Evolutionary conservation across 2,888 invertebrate genomes (phyloP).

Genomic region (Ernsta delagoae): DNA sequence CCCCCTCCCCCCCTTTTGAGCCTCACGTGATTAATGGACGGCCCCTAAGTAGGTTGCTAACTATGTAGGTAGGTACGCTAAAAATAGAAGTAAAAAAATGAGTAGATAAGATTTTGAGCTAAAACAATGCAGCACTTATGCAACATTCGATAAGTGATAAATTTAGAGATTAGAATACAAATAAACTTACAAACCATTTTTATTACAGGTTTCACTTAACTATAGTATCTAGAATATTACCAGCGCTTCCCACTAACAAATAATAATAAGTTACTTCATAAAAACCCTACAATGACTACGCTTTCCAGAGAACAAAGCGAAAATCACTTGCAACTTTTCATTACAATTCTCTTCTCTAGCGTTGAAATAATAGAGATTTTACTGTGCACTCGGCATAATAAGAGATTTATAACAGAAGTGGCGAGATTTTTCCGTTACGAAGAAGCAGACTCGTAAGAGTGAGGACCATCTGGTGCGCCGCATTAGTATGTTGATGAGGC

Average conservation of each 20-base stretch:
- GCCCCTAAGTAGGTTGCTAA: too few relatives aligned
- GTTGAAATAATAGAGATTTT: slow-evolving; percentile 33
- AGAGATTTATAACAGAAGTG: slow-evolving; percentile 15
- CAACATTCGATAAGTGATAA: too few relatives aligned
- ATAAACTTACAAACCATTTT: too few relatives aligned
- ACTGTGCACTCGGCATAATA: slow-evolving; percentile 18
- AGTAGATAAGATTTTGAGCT: too few relatives aligned
- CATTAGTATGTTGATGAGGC: slow-evolving; percentile 85
- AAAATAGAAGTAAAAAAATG: too few relatives aligned
- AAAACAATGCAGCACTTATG: too few relatives aligned
- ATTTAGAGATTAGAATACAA: too few relatives aligned
- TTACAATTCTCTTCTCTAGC: slow-evolving; percentile 34
- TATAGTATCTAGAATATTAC: neutral
- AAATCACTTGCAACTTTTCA: slow-evolving; percentile 30
- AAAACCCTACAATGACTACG: slow-evolving; percentile 14
- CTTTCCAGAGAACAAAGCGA: slow-evolving; percentile 24
- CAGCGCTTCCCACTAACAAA: neutral
- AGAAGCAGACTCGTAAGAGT: slow-evolving; percentile 60
- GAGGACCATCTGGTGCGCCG: slow-evolving; percentile 66
- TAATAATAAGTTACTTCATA: slow-evolving; percentile 17
- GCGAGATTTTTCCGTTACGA: slow-evolving; percentile 27
- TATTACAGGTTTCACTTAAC: neutral
- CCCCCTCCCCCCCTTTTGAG: too few relatives aligned
- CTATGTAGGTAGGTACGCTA: too few relatives aligned
- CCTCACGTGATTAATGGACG: too few relatives aligned